Base-by-base conservation (phyloP, 2,797 vertebrate species). In the Stomatorhinus walkeri region DNA sequence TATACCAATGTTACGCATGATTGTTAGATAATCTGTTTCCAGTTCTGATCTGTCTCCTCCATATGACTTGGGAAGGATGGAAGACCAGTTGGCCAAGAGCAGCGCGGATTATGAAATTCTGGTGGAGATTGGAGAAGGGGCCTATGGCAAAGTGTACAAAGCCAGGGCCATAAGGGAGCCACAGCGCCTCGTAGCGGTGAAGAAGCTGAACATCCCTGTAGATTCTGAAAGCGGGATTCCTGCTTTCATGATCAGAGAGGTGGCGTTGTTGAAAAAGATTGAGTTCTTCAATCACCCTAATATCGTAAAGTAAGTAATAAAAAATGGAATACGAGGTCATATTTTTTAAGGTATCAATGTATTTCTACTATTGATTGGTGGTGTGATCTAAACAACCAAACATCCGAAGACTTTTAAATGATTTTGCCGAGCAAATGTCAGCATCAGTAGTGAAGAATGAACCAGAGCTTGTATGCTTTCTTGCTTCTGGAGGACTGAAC, bases 191-290 rank as follows among this genome's bases (percentile, higher is more conserved):
- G 91, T 96, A 36, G 95, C 96, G 89, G 93, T 96, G 61, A 96
- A 96, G 92, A 96, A 94, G 12, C 89, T 96, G 36, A 91, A 92
- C 88, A n/a, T 95, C 61, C 89, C 46, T 48, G 90, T 49, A 0
- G 92, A 93, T 22, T 16, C 90, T 0, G 91, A 94, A 12, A 28
- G 0, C 2, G 96, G 95, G 0, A 92, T 96, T 90, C 95, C 96
- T n/a, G 89, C 94, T 0, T 93, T 92, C 88, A 93, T 96, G 92
- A 94, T 96, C 91, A 94, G 95, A 7, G 96, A 96, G 92, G 96
- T 95, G 93, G 94, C 95, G 89, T 92, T 96, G 90, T 91, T 96
- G 91, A 87, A 91, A 0, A 95, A 93, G 46, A 91, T 96, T 64
- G 94, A 92, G 76, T 85, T 88, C 85, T 96, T 96, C 90, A 93